Evolutionary conservation across 2,797 vertebrate genomes (phyloP).

Genomic region (Chloroceryle amazona): DNA sequence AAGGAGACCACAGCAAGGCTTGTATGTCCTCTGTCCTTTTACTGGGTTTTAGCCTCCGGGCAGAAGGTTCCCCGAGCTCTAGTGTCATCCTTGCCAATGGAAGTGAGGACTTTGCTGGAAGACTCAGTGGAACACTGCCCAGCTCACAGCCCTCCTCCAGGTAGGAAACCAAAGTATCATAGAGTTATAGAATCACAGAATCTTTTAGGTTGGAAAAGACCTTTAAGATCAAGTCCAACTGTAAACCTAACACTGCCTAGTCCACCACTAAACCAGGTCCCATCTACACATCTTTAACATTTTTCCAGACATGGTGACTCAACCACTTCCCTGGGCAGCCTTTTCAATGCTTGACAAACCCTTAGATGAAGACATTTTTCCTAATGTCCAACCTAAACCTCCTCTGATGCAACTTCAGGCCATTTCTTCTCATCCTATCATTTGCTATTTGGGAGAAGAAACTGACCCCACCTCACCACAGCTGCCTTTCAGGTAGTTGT

Average conservation of each 20-base stretch:
- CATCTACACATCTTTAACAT: fast-evolving
- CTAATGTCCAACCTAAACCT: neutral
- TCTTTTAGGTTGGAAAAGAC: neutral
- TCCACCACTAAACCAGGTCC: neutral
- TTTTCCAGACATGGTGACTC: neutral
- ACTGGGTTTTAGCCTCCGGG: neutral
- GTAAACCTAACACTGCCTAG: neutral
- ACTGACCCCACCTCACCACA: fast-evolving
- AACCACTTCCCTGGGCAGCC: neutral
- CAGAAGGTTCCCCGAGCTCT: neutral
- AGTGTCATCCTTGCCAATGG: neutral
- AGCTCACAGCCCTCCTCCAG: neutral
- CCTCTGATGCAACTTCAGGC: neutral
- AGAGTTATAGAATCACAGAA: too few species aligned
- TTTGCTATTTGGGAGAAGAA: neutral
- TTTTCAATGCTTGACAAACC: neutral
- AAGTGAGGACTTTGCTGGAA: neutral
- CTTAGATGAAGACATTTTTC: neutral
- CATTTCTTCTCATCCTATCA: neutral
- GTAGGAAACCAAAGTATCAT: neutral
- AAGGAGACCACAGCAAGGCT: neutral
- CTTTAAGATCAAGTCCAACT: neutral
- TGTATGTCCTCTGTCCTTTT: neutral
- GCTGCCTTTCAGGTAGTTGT: neutral
- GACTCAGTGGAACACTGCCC: neutral